Conservation (phyloP, 2,888 invertebrate species). For the Masnerella sp. region DNA sequence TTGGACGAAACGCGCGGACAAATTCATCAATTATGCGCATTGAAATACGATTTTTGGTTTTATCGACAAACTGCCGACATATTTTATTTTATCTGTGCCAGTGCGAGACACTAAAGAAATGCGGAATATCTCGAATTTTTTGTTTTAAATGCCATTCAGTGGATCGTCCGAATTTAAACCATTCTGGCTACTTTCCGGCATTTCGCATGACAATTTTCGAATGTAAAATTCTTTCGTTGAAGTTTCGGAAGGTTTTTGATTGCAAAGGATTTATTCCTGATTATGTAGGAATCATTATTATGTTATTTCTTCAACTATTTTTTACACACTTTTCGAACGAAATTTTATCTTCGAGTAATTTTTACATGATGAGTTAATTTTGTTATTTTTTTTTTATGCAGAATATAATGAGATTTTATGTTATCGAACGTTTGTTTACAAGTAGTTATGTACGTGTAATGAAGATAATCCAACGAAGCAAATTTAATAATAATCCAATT, state of each 20-base stretch:
- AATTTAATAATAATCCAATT: too few species aligned
- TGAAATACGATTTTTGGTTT: background rate
- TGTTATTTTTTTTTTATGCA: too few species aligned
- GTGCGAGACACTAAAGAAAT: constrained; percentile 6
- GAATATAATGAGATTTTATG: too few species aligned
- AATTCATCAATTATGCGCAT: constrained; percentile 2
- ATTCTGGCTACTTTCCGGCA: background rate
- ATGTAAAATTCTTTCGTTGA: background rate
- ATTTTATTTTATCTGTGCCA: background rate
- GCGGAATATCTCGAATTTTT: constrained; percentile 2
- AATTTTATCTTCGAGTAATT: too few species aligned
- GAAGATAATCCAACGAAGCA: background rate
- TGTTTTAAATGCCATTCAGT: constrained; percentile 1
- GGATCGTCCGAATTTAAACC: constrained; percentile 11
- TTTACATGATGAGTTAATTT: too few species aligned
- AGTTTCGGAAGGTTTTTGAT: too few species aligned
- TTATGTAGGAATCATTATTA: background rate
- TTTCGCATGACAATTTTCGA: constrained; percentile 5
- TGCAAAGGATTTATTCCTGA: too few species aligned
- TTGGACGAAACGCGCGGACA: background rate
- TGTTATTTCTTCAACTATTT: too few species aligned
- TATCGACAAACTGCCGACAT: background rate
- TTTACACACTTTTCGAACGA: too few species aligned
- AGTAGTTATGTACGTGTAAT: too few species aligned
- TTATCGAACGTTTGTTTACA: too few species aligned